Evolutionary conservation across 2,113 vertebrate genomes (phyloP).

Genomic region (Boleophthalmus pectinirostris): DNA sequence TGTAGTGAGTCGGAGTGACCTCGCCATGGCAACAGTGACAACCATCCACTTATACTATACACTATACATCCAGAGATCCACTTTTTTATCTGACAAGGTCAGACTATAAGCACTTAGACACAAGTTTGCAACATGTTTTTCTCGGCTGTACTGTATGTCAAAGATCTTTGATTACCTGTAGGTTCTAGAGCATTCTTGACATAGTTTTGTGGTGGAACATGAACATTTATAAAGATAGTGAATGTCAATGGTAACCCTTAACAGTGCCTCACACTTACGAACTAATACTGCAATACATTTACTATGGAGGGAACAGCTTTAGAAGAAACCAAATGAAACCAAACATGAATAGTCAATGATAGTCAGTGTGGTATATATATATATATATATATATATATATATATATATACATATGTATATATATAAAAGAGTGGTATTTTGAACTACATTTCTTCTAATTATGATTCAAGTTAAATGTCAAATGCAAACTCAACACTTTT

Average conservation of each 20-base stretch:
- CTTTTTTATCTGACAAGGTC: constrained; percentile 17
- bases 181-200: not conserved
- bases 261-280: too few relatives aligned
- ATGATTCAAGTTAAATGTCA: constrained; percentile 4
- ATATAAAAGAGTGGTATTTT: too few relatives aligned
- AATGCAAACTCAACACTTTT: not conserved
- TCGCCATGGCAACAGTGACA: constrained; percentile 32
- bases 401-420: too few relatives aligned
- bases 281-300: too few relatives aligned
- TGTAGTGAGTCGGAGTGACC: constrained; percentile 29
- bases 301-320: too few relatives aligned
- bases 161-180: not conserved
- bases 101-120: constrained; percentile 5
- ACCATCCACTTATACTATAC: constrained; percentile 37
- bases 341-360: too few relatives aligned
- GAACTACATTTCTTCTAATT: not conserved
- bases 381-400: too few relatives aligned
- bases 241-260: not conserved
- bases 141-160: not conserved
- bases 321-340: too few relatives aligned
- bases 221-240: not conserved
- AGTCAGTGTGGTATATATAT: too few relatives aligned
- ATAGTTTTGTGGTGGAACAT: not conserved
- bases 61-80: constrained; percentile 16
- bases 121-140: not conserved